Percentiles rank a stretch among this genome's conserved stretches.
These are phyloP conservation scores for Agapostemon virescens DNA, from an alignment of 2,888 invertebrate species.

Conservation along the genomic window DNA sequence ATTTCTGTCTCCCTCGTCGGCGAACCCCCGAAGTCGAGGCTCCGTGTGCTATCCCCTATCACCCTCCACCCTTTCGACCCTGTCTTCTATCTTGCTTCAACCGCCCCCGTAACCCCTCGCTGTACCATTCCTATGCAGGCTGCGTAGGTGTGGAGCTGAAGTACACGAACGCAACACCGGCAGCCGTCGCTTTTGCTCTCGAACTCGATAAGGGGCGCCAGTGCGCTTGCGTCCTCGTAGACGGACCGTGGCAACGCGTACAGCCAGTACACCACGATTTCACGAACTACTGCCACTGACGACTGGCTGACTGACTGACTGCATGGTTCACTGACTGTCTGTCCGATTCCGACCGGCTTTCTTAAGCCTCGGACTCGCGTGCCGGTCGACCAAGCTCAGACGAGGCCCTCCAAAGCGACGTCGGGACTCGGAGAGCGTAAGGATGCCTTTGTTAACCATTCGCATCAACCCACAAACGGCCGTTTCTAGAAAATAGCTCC, in stretches of 20 bases:
- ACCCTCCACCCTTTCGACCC: background rate
- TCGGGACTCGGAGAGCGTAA: background rate
- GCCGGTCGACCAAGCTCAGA: slow-evolving; percentile 30
- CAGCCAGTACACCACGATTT: slow-evolving; percentile 66
- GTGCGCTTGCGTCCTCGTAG: slow-evolving; percentile 73
- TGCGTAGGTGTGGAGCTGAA: slow-evolving; percentile 16
- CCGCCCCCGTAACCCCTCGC: slow-evolving; percentile 25
- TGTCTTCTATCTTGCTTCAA: background rate
- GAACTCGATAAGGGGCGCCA: slow-evolving; percentile 78
- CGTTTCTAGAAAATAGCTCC: no score
- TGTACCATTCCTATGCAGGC: slow-evolving; percentile 49
- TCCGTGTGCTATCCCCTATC: background rate
- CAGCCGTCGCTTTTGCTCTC: slow-evolving; percentile 74
- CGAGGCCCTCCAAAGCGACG: background rate
- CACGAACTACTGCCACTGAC: slow-evolving; percentile 67
- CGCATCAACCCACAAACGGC: no score
- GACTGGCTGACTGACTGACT: slow-evolving; percentile 57
- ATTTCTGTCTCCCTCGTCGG: background rate
- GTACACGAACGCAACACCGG: slow-evolving; percentile 48
- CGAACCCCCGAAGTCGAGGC: slow-evolving; percentile 4
- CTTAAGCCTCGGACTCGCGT: slow-evolving; percentile 62
- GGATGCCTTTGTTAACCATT: background rate
- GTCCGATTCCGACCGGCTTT: slow-evolving; percentile 38
- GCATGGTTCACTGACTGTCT: slow-evolving; percentile 40
- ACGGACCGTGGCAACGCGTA: slow-evolving; percentile 60